phyloP scores from a whole-genome alignment of 2,888 invertebrate species.

The Panorpa germanica region DNA sequence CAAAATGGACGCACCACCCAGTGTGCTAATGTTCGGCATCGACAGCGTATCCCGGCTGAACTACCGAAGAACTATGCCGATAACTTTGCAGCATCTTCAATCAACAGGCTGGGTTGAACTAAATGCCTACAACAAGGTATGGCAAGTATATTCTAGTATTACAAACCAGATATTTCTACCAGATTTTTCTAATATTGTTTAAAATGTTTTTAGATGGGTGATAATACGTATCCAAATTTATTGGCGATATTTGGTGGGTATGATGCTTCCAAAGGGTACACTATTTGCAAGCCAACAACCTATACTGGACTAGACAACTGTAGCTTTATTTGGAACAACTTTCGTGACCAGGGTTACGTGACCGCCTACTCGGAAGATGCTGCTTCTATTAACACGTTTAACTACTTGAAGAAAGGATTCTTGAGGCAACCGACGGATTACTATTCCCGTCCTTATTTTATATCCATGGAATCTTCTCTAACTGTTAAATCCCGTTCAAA shows the following conservation, averaged over 20 bases:
- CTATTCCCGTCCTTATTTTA: constrained; percentile 54
- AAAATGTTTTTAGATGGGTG: constrained; percentile 53
- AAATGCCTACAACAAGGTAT: constrained; percentile 52
- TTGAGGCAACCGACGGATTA: constrained; percentile 58
- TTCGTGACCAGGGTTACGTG: constrained; percentile 45
- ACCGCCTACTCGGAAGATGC: constrained; percentile 71
- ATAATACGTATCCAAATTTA: constrained; percentile 82
- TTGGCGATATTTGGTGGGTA: constrained; percentile 64
- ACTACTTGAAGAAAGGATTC: constrained; percentile 56
- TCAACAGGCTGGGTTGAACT: constrained; percentile 50
- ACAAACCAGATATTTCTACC: too few species aligned
- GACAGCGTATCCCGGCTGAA: constrained; percentile 72
- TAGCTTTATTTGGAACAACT: constrained; percentile 61
- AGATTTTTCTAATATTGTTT: too few species aligned
- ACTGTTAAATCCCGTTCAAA: constrained; percentile 27
- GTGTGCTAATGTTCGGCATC: constrained; percentile 63
- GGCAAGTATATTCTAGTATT: too few species aligned
- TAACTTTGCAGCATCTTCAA: constrained; percentile 44
- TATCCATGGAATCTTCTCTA: constrained; percentile 41
- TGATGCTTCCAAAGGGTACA: constrained; percentile 26
- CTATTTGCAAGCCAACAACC: constrained; percentile 27
- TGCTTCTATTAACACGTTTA: constrained; percentile 44
- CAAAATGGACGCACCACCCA: constrained; percentile 23
- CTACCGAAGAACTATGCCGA: constrained; percentile 53
- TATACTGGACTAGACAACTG: constrained; percentile 44